These are phyloP conservation scores for Sinella curviseta DNA, from an alignment of 1,140 invertebrate genomes.

Conservation along the genomic window DNA sequence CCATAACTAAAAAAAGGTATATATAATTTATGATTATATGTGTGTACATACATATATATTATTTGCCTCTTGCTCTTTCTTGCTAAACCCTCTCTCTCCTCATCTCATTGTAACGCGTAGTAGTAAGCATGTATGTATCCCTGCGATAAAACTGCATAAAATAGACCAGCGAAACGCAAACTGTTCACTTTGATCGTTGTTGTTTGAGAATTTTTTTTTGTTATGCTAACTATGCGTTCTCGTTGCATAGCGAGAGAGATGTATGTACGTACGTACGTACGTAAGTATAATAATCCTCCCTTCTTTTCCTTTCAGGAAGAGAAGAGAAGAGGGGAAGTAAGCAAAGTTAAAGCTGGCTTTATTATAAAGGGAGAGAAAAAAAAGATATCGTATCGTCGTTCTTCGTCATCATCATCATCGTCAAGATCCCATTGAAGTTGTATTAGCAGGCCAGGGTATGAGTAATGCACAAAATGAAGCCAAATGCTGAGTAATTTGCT, in stretches of 20 bases:
- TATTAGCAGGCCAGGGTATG: background rate
- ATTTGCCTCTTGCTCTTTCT: too few relatives aligned
- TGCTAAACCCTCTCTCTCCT: too few relatives aligned
- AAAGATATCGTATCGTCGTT: background rate
- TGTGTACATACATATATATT: too few relatives aligned
- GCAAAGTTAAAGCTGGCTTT: background rate
- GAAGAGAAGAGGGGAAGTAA: constrained; percentile 17
- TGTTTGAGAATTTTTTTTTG: constrained; percentile 20
- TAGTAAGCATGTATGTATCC: background rate
- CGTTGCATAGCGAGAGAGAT: too few relatives aligned
- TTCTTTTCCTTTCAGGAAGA: constrained; percentile 21
- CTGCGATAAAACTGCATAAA: constrained; percentile 2
- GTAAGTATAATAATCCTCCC: background rate
- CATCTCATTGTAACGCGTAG: background rate
- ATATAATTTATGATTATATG: too few relatives aligned
- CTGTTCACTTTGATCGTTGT: background rate
- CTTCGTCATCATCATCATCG: background rate
- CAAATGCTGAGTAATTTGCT: background rate
- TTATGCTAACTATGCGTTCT: constrained; percentile 17
- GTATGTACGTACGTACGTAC: background rate
- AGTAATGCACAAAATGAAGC: constrained; percentile 19
- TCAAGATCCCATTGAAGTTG: background rate
- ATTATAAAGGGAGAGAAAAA: background rate
- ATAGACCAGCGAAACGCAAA: background rate
- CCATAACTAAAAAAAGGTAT: too few relatives aligned